Evolutionary conservation across 1,140 invertebrate genomes (phyloP).

Genomic region (Drosophila sproati): DNA sequence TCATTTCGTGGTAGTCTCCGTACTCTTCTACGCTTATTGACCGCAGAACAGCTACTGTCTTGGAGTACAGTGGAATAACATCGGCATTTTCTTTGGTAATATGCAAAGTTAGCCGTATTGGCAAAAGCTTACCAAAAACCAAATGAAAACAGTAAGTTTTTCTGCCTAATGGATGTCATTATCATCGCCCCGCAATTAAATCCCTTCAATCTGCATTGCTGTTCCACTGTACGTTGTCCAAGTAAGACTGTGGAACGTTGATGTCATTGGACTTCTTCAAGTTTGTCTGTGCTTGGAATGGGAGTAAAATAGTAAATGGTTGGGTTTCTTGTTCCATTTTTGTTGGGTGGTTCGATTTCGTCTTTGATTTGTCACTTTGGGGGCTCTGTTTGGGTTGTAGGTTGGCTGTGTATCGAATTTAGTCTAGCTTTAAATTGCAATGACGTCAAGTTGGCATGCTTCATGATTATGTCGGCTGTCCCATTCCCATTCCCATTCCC

Average conservation of each 20-base stretch:
- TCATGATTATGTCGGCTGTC: conserved; percentile 69
- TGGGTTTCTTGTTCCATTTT: conserved; percentile 6
- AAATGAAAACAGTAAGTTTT: too few species aligned
- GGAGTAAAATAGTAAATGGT: conserved; percentile 1
- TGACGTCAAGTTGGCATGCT: conserved; percentile 77
- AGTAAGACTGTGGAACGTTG: conserved; percentile 32
- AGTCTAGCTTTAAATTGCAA: conserved; percentile 71
- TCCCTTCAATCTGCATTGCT: too few species aligned
- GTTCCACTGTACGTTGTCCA: conserved; percentile 50
- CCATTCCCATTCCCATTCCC: conserved; percentile 7
- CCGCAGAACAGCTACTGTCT: conserved; percentile 38
- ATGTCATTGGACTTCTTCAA: conserved; percentile 66
- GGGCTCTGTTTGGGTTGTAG: conserved; percentile 34
- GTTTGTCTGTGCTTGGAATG: conserved; percentile 12
- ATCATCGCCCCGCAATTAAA: neutral
- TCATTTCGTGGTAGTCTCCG: conserved; percentile 63
- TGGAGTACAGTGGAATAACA: conserved; percentile 38
- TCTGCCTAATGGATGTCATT: neutral
- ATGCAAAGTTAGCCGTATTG: too few species aligned
- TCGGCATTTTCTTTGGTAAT: neutral
- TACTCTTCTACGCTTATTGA: conserved; percentile 51
- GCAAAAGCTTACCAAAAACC: too few species aligned
- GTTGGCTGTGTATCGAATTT: conserved; percentile 46
- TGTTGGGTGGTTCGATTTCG: conserved; percentile 56
- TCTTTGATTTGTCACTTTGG: conserved; percentile 62